A percentile compares a stretch with the other conserved stretches of the same genome.
phyloP scores from a whole-genome alignment of 2,888 invertebrate genomes.

The Drosophila mulleri region DNA sequence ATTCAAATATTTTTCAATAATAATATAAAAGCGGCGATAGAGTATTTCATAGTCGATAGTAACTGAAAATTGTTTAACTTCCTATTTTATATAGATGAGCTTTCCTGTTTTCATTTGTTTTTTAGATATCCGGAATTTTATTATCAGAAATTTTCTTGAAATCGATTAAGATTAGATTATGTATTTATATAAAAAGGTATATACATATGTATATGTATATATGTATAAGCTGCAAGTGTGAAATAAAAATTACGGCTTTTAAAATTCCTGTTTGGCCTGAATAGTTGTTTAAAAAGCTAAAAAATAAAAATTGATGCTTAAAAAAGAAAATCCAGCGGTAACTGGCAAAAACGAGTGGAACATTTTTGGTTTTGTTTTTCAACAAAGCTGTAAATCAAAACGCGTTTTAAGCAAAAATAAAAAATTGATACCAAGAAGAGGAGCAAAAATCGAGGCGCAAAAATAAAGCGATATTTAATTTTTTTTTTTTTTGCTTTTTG shows the following conservation, averaged over 20 bases:
- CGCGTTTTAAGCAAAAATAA: conserved; percentile 26
- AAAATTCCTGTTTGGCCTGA: conserved; percentile 15
- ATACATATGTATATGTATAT: not conserved
- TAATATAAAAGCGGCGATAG: not conserved
- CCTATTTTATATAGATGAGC: not conserved
- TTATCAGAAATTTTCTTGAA: conserved; percentile 3
- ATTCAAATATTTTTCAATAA: too few species aligned
- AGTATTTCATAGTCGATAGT: not conserved
- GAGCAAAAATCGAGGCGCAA: conserved; percentile 21
- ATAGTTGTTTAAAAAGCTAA: conserved; percentile 7
- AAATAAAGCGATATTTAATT: conserved; percentile 30
- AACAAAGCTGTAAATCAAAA: conserved; percentile 50
- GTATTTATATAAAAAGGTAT: not conserved
- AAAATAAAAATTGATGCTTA: not conserved
- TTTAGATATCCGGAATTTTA: not conserved
- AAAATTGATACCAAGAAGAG: conserved; percentile 9
- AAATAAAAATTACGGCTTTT: not conserved
- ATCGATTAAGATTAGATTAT: not conserved
- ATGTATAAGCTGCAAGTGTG: not conserved
- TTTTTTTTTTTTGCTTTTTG: not conserved
- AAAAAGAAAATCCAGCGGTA: conserved; percentile 36
- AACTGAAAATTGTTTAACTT: not conserved
- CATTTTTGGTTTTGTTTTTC: conserved; percentile 10
- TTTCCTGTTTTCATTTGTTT: not conserved
- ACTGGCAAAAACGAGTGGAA: conserved; percentile 40